phyloP scores from a whole-genome alignment of 2,888 invertebrate species.

The Scotopteryx bipunctaria region DNA sequence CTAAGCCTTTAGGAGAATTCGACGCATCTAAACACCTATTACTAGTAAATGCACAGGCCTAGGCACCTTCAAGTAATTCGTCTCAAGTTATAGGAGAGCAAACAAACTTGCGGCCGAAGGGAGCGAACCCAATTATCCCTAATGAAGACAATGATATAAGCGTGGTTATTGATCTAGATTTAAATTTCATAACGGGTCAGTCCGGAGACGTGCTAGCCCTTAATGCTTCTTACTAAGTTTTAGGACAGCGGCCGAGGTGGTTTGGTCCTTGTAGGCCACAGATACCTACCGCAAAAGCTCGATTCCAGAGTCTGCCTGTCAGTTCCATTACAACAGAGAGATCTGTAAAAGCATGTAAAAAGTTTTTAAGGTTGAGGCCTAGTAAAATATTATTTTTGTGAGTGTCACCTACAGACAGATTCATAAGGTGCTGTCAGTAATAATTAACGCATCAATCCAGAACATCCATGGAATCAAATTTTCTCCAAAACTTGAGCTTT shows the following conservation, averaged over 20 bases:
- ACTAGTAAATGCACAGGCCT: constrained; percentile 15
- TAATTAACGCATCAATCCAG: too few relatives aligned
- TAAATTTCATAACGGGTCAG: constrained; percentile 84
- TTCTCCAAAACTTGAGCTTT: too few relatives aligned
- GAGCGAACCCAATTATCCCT: constrained; percentile 83
- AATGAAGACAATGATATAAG: constrained; percentile 85
- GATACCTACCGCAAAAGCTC: too few relatives aligned
- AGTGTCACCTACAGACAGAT: too few relatives aligned
- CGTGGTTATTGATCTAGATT: constrained; percentile 84
- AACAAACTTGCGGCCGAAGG: constrained; percentile 79
- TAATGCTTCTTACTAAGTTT: constrained; percentile 81
- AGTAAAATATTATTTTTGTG: too few relatives aligned
- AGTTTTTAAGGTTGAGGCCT: too few relatives aligned
- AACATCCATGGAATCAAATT: too few relatives aligned
- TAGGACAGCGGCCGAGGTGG: constrained; percentile 39
- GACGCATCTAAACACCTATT: not conserved
- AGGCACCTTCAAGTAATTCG: constrained; percentile 75
- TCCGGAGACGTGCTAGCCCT: constrained; percentile 80
- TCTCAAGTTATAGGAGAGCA: constrained; percentile 80
- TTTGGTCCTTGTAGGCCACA: constrained; percentile 57
- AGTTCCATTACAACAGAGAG: too few relatives aligned
- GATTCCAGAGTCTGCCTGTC: too few relatives aligned
- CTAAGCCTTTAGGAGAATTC: too few relatives aligned
- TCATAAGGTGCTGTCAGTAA: too few relatives aligned
- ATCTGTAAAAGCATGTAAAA: too few relatives aligned